A percentile compares a stretch with the other conserved stretches of the same genome.
Evolutionary conservation across 2,888 invertebrate genomes (phyloP).

Genomic region (Autographa pulchrina): DNA sequence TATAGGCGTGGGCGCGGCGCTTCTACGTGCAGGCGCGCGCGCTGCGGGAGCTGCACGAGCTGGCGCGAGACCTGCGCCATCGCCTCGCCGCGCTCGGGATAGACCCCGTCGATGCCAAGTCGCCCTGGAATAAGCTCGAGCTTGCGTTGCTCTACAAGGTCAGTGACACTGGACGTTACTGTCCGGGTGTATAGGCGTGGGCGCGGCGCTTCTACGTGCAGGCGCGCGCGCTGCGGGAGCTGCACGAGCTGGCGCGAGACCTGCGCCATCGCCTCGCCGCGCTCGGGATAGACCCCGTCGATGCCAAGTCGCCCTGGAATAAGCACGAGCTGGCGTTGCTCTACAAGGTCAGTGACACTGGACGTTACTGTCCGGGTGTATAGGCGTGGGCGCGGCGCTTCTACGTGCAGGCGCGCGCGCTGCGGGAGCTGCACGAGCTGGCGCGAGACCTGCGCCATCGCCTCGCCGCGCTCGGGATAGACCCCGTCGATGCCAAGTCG

Average conservation of each 20-base stretch:
- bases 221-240: constrained; percentile 92
- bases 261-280: constrained; percentile 90
- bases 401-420: constrained; percentile 92
- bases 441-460: constrained; percentile 92
- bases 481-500: constrained; percentile 77
- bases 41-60: constrained; percentile 92
- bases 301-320: constrained; percentile 77
- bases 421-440: constrained; percentile 93
- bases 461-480: constrained; percentile 90
- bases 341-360: constrained; percentile 39
- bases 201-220: constrained; percentile 92
- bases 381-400: no score
- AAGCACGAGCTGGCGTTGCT: constrained; percentile 74
- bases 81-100: constrained; percentile 91
- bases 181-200: no score
- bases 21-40: constrained; percentile 93
- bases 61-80: constrained; percentile 92
- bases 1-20: no score
- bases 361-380: no score
- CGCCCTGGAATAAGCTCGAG: constrained; percentile 79
- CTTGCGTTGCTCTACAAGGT: constrained; percentile 67
- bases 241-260: constrained; percentile 92
- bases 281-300: constrained; percentile 90
- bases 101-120: constrained; percentile 78
- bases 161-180: background rate